These are phyloP conservation scores for Sycophila sp. DNA, from an alignment of 1,140 invertebrate species.

Conservation along the genomic window DNA sequence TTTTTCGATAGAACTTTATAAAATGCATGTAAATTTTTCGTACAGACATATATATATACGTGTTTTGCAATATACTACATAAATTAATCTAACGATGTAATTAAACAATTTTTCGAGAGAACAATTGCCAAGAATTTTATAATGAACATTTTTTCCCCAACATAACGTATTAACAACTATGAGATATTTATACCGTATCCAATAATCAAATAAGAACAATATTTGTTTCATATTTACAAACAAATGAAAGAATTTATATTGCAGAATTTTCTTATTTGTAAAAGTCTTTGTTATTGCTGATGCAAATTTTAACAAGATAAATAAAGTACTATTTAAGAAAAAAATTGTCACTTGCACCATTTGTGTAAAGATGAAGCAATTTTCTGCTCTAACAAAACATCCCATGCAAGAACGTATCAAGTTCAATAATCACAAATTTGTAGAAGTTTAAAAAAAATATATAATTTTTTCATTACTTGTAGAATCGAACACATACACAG, in stretches of 20 bases:
- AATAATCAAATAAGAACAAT: too few species aligned
- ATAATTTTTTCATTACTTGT: not conserved
- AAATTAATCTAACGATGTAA: too few species aligned
- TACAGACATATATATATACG: too few species aligned
- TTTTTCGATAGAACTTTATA: slow-evolving; percentile 7
- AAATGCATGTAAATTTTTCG: not conserved
- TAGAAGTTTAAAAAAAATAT: not conserved
- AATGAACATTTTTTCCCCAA: not conserved
- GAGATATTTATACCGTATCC: not conserved
- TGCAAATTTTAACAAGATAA: not conserved
- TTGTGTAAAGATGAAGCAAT: slow-evolving; percentile 5
- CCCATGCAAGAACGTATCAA: too few species aligned
- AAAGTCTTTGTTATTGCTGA: not conserved
- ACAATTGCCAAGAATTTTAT: not conserved
- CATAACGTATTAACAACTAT: not conserved
- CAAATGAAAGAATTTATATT: not conserved
- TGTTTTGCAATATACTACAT: too few species aligned
- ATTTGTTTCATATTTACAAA: not conserved
- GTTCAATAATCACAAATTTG: too few species aligned
- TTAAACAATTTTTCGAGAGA: too few species aligned
- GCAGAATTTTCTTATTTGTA: too few species aligned
- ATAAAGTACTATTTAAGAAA: not conserved
- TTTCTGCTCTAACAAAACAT: too few species aligned
- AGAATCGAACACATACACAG: slow-evolving; percentile 15
- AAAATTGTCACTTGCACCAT: not conserved